phyloP scores from a whole-genome alignment of 2,888 invertebrate species.

The Ichneumon xanthorius region DNA sequence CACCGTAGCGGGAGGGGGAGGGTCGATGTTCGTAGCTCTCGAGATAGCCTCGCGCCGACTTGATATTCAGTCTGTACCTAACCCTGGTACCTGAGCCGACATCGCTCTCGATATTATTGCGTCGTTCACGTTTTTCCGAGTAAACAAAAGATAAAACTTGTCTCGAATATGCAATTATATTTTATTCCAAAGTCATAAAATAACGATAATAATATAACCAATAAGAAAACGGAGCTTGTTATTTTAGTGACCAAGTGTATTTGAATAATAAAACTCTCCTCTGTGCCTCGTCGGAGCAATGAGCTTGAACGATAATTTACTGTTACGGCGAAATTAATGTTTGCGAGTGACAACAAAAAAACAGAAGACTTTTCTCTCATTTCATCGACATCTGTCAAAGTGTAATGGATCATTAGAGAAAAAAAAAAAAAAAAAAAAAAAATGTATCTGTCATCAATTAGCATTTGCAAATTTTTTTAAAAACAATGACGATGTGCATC shows the following conservation, averaged over 20 bases:
- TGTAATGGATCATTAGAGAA: constrained; percentile 3
- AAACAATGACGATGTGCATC: constrained; percentile 43
- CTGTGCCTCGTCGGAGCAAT: not conserved
- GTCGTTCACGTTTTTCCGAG: constrained; percentile 14
- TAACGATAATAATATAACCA: not conserved
- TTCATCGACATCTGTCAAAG: not conserved
- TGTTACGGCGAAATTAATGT: not conserved
- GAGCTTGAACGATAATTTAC: not conserved
- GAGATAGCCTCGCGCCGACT: constrained; percentile 55
- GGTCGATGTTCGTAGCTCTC: constrained; percentile 50
- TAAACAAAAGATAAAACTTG: constrained; percentile 48
- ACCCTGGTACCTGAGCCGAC: constrained; percentile 63
- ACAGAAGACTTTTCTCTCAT: not conserved
- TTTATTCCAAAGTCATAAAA: not conserved
- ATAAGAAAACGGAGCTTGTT: not conserved
- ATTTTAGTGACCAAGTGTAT: not conserved
- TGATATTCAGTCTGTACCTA: constrained; percentile 71
- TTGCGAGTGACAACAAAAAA: constrained; percentile 5
- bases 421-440: no score
- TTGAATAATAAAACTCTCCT: constrained; percentile 12
- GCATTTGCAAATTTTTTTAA: constrained; percentile 12
- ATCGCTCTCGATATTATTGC: constrained; percentile 19
- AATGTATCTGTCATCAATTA: constrained; percentile 7
- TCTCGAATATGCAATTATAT: not conserved
- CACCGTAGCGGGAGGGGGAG: constrained; percentile 50